Conservation (phyloP, 2,113 vertebrate species). For the Anolis sagrei region DNA sequence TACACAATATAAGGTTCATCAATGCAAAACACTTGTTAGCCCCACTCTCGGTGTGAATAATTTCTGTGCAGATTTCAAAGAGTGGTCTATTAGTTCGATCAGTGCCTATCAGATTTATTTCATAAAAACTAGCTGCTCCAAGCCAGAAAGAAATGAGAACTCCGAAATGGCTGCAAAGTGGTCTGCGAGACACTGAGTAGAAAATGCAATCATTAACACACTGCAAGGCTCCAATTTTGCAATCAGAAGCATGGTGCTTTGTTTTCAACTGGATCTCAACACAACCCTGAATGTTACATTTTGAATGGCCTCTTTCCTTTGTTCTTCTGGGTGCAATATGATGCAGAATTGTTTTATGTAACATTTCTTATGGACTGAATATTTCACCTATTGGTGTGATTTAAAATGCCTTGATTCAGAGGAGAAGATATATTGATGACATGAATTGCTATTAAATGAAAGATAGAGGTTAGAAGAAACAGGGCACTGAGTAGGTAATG, state of each 20-base stretch:
- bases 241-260: neutral
- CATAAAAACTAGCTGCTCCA: neutral
- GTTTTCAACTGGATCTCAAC: neutral
- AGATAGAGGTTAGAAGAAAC: too few relatives aligned
- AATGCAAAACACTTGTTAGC: neutral
- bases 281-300: conserved; percentile 22
- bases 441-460: too few relatives aligned
- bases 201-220: neutral
- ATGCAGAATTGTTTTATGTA: neutral
- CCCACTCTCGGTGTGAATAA: neutral
- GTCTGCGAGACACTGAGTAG: neutral
- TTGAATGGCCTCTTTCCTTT: conserved; percentile 6
- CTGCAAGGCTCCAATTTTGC: neutral
- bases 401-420: neutral
- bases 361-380: neutral
- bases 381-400: neutral
- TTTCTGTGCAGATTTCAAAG: neutral
- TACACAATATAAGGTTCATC: neutral
- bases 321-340: conserved; percentile 6
- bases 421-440: too few relatives aligned
- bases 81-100: neutral
- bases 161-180: neutral
- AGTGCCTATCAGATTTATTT: neutral
- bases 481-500: too few relatives aligned
- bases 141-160: conserved; percentile 1